Evolutionary conservation across 1,140 invertebrate species (phyloP).

Genomic region (Wiebesia pumilae): DNA sequence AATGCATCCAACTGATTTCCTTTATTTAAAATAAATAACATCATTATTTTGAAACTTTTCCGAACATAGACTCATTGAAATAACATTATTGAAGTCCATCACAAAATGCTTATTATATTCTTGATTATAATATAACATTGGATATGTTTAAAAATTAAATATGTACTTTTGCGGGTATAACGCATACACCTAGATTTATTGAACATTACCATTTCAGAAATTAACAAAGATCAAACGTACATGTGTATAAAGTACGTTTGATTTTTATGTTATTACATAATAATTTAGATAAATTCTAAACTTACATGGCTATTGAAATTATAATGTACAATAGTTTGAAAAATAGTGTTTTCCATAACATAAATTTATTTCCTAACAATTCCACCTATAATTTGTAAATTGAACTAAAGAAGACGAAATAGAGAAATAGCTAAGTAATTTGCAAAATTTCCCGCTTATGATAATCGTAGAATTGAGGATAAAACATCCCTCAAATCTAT

Average conservation of each 20-base stretch:
- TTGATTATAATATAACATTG: neutral
- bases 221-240: too few species aligned
- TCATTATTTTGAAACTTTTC: neutral
- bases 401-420: neutral
- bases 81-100: neutral
- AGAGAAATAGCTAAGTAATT: neutral
- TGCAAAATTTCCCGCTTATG: neutral
- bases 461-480: neutral
- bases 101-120: neutral
- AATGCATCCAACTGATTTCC: neutral
- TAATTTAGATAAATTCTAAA: too few species aligned
- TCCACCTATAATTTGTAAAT: neutral
- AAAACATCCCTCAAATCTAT: slow-evolving; percentile 4
- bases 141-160: neutral
- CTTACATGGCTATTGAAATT: too few species aligned
- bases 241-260: too few species aligned
- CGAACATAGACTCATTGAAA: neutral
- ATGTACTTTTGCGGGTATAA: neutral
- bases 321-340: neutral
- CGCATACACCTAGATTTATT: neutral
- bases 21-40: neutral
- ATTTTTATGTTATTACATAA: too few species aligned
- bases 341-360: too few species aligned
- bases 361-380: neutral
- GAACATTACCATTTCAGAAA: neutral